A percentile compares a stretch with the other conserved stretches of the same genome.
Conservation (phyloP, 2,797 vertebrate species). For the Rachycentron canadum region DNA sequence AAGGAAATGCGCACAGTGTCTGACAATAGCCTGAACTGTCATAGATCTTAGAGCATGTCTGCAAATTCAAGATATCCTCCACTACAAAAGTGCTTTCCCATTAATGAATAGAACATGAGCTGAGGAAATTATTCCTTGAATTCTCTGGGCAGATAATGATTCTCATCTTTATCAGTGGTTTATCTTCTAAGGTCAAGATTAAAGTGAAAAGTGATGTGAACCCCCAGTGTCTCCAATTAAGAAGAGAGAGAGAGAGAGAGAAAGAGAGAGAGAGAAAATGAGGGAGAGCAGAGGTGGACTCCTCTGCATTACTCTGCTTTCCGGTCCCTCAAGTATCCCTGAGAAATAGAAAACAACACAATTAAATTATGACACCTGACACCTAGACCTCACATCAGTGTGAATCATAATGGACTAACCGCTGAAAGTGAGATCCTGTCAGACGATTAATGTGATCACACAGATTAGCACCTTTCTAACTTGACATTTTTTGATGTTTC, state of each 20-base stretch:
- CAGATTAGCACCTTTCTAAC: conserved; percentile 82
- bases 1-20: conserved; percentile 63
- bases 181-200: conserved; percentile 88
- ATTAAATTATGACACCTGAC: conserved; percentile 92
- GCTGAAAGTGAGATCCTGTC: conserved; percentile 84
- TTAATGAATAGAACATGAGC: conserved; percentile 83
- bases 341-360: conserved; percentile 88
- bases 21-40: conserved; percentile 67
- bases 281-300: conserved; percentile 67
- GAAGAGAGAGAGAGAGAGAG: conserved; percentile 68
- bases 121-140: conserved; percentile 81
- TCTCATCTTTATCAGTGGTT: conserved; percentile 89
- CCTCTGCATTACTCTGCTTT: conserved; percentile 75
- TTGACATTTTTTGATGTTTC: conserved; percentile 74
- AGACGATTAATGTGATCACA: conserved; percentile 86
- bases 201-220: conserved; percentile 87
- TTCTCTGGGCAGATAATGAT: conserved; percentile 86
- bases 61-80: conserved; percentile 80
- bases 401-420: conserved; percentile 87
- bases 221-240: conserved; percentile 87
- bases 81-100: conserved; percentile 74
- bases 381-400: conserved; percentile 86
- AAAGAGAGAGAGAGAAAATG: conserved; percentile 38
- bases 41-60: conserved; percentile 73
- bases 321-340: conserved; percentile 79